Evolutionary conservation across 2,888 invertebrate genomes (phyloP).

Genomic region (Ptilodon capucinus): DNA sequence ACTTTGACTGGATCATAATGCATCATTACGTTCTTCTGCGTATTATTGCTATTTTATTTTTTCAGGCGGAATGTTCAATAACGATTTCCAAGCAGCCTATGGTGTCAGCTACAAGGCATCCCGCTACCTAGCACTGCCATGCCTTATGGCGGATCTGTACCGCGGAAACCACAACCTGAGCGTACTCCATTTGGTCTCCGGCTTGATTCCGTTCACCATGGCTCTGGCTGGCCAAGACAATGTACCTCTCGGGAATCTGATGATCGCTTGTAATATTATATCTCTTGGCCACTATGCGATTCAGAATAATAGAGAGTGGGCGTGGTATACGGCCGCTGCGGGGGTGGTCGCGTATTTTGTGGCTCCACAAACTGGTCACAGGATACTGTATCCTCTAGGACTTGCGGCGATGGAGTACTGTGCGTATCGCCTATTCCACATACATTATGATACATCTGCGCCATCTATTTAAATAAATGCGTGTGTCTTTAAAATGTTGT

Average conservation of each 20-base stretch:
- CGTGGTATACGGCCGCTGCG: slow-evolving; percentile 62
- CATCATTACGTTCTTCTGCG: too few relatives aligned
- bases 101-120: slow-evolving; percentile 52
- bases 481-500: slow-evolving; percentile 3
- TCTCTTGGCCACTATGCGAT: slow-evolving; percentile 54
- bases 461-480: background rate
- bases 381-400: slow-evolving; percentile 57
- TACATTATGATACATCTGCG: slow-evolving; percentile 9
- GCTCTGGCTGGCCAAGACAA: slow-evolving; percentile 55
- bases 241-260: slow-evolving; percentile 47
- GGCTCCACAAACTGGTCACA: slow-evolving; percentile 35
- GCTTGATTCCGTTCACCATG: slow-evolving; percentile 60
- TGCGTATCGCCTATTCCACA: slow-evolving; percentile 52
- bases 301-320: slow-evolving; percentile 50
- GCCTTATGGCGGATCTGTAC: slow-evolving; percentile 65
- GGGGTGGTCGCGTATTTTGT: slow-evolving; percentile 57
- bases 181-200: slow-evolving; percentile 56
- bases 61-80: slow-evolving; percentile 53
- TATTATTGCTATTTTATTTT: slow-evolving; percentile 13
- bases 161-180: slow-evolving; percentile 41
- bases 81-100: slow-evolving; percentile 54
- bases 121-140: slow-evolving; percentile 61
- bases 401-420: slow-evolving; percentile 63
- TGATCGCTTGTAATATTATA: slow-evolving; percentile 58
- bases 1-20: too few relatives aligned